phyloP scores from a whole-genome alignment of 2,113 vertebrate genomes.

The Fregata magnificens region DNA sequence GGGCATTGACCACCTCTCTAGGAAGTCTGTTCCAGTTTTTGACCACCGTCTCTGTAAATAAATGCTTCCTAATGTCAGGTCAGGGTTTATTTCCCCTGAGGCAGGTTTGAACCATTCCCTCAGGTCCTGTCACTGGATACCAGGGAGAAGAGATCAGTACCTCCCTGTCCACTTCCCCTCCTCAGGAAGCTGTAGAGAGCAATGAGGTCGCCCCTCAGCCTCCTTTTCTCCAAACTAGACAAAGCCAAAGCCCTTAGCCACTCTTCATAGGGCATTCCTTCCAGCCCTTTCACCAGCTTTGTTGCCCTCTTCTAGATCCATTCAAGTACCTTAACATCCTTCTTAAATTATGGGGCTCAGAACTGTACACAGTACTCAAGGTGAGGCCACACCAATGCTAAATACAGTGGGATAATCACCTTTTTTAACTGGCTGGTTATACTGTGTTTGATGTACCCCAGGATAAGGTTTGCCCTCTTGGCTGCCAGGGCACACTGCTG shows the following conservation, averaged over 20 bases:
- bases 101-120: background rate
- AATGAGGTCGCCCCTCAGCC: background rate
- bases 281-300: background rate
- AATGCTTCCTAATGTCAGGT: background rate
- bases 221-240: background rate
- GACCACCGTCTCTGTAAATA: background rate
- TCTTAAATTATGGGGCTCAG: background rate
- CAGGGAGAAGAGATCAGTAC: background rate
- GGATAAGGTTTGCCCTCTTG: background rate
- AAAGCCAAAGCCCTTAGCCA: background rate
- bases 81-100: background rate
- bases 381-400: background rate
- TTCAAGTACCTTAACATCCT: background rate
- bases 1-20: background rate
- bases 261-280: background rate
- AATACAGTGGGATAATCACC: background rate
- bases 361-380: background rate
- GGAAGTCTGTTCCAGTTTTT: background rate
- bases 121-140: background rate
- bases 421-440: background rate
- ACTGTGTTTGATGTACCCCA: background rate
- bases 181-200: background rate
- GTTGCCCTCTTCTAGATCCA: background rate
- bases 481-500: background rate
- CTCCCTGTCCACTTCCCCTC: background rate